Base-by-base conservation (phyloP, 2,113 vertebrate genomes). In the Opisthocomus hoazin region DNA sequence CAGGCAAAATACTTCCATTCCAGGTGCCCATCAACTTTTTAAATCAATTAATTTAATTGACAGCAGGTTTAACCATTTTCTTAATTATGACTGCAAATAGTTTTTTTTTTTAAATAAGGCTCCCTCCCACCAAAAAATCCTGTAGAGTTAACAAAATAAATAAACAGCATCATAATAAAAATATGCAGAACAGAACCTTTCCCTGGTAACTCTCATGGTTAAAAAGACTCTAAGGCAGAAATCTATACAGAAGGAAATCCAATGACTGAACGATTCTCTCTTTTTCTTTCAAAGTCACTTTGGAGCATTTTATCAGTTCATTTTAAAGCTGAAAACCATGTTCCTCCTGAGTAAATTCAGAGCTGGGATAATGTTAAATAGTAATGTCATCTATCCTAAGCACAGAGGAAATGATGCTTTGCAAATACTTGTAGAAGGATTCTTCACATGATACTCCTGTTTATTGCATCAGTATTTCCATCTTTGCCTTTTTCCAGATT, bases 41-140 rank as follows among this genome's bases (percentile, higher is more conserved):
- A 46, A 94, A 92, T 92, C 79, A 93, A 81, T 95, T 96, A 90
- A 83, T 43, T 65, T 94, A 97, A 95, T 93, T 96, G 88, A 84
- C 79, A 94, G 34, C 82, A 93, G 89, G 23, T 95, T 97, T 94
- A 84, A 90, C 60, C 20, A 87, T 89, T 95, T 96, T 84, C 82
- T 93, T 92, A 92, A 92, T 95, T 96, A 87, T 84, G 71, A 86
- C 45, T 75, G 37, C 27, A 84, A 94, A 83, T 7, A 54, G 14
- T 9, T 43, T 32, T 56, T 60, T 64, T 86, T 89, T 87, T 85
- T 30, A 56, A 80, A 69, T 5, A 53, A 22, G 1, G 0, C 1
- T 1, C 8, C 2, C 5, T 3, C 10, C 5, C 2, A 9, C 2
- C 2, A 5, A 8, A 15, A 51, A 26, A 26, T 26, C 6, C 12